phyloP scores from a whole-genome alignment of 2,113 vertebrate species.

The Hippocampus barbouri region DNA sequence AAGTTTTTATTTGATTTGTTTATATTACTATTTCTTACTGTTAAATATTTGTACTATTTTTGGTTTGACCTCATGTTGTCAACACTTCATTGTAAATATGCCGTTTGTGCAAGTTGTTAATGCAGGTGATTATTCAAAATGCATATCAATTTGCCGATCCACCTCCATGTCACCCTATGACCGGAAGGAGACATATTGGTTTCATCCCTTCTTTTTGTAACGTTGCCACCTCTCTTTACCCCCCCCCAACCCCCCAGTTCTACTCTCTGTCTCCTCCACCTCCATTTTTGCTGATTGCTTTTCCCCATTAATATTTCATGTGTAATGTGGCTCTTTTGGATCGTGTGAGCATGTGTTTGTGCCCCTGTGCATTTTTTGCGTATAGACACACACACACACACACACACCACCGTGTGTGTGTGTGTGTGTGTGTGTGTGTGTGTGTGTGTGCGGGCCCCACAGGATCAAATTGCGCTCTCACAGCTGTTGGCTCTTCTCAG shows the following conservation, averaged over 20 bases:
- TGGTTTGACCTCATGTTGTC: neutral
- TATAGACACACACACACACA: neutral
- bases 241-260: neutral
- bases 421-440: slow-evolving; percentile 35
- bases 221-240: slow-evolving; percentile 1
- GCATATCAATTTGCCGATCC: slow-evolving; percentile 38
- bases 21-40: neutral
- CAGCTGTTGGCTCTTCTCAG: slow-evolving; percentile 66
- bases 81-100: slow-evolving; percentile 1
- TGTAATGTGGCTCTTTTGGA: slow-evolving; percentile 73
- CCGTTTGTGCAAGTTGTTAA: slow-evolving; percentile 22
- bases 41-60: slow-evolving; percentile 25
- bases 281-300: slow-evolving; percentile 75
- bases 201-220: slow-evolving; percentile 38
- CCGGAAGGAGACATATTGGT: slow-evolving; percentile 46
- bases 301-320: slow-evolving; percentile 77
- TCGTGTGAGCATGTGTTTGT: slow-evolving; percentile 55
- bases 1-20: too few species aligned
- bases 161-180: slow-evolving; percentile 36
- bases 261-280: slow-evolving; percentile 54
- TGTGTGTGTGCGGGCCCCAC: slow-evolving; percentile 52
- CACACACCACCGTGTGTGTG: neutral
- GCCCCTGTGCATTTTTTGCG: slow-evolving; percentile 22
- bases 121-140: slow-evolving; percentile 42
- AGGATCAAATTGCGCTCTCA: slow-evolving; percentile 76